These are phyloP conservation scores for Orycteropus afer DNA, from an alignment of 2,113 vertebrate species.

Conservation along the genomic window DNA sequence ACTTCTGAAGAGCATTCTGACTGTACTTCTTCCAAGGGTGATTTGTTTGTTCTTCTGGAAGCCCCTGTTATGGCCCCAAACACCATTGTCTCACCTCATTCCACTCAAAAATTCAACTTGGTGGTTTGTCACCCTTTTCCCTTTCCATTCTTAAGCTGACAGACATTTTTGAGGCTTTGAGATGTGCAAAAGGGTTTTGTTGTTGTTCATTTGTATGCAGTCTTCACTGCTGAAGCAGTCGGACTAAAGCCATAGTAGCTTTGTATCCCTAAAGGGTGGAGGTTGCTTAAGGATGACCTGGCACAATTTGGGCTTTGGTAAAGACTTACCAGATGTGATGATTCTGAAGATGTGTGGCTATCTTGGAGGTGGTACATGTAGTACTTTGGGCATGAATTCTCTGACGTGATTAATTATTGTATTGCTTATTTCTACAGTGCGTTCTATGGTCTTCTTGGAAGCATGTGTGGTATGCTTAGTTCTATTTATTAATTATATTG, in stretches of 20 bases:
- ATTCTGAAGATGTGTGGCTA: slow-evolving; percentile 51
- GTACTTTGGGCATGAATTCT: slow-evolving; percentile 61
- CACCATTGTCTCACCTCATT: background rate
- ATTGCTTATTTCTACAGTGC: slow-evolving; percentile 21
- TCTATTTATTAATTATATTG: slow-evolving; percentile 63
- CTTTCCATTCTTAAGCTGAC: background rate
- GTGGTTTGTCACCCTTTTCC: background rate
- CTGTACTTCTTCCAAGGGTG: no score
- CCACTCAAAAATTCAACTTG: background rate
- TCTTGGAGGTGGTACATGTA: slow-evolving; percentile 3
- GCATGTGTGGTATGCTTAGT: slow-evolving; percentile 23
- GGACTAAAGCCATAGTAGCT: background rate
- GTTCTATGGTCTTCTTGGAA: slow-evolving; percentile 54
- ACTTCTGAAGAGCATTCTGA: no score
- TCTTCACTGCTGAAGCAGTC: background rate
- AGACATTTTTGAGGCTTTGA: background rate
- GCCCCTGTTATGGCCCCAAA: background rate
- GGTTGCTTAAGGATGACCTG: background rate
- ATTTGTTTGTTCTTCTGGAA: no score
- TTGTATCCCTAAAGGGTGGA: background rate
- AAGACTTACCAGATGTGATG: slow-evolving; percentile 43
- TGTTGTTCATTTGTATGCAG: background rate
- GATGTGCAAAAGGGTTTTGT: background rate
- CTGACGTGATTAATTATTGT: slow-evolving; percentile 50
- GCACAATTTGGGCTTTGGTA: slow-evolving; percentile 24